Percentiles rank a stretch among this genome's conserved stretches.
These are phyloP conservation scores for Mustelus asterias DNA, from an alignment of 2,113 vertebrate species.

Conservation along the genomic window DNA sequence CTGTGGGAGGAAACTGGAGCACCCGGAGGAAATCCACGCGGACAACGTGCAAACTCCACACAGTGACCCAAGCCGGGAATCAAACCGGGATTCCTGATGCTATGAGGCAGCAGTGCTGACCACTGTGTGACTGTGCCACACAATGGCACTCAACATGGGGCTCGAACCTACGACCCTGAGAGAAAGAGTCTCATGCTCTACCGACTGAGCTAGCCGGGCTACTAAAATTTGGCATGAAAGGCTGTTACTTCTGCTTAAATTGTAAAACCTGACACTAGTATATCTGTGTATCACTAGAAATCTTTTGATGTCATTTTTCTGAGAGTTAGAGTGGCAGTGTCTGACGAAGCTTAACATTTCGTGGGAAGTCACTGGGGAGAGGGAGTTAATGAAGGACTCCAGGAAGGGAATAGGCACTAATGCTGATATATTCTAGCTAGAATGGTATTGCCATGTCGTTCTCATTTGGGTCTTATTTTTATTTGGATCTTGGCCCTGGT, in stretches of 20 bases:
- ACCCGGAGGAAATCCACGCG: too few relatives aligned
- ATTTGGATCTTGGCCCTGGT: not conserved
- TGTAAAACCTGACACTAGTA: not conserved
- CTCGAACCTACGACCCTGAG: not conserved
- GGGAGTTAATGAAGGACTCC: not conserved
- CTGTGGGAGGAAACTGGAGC: too few relatives aligned
- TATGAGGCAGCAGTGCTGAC: too few relatives aligned
- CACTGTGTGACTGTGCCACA: too few relatives aligned
- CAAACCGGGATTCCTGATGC: too few relatives aligned
- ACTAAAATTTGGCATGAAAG: not conserved
- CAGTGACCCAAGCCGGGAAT: too few relatives aligned
- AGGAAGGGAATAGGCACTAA: not conserved
- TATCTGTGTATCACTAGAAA: not conserved
- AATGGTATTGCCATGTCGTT: not conserved
- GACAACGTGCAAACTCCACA: too few relatives aligned
- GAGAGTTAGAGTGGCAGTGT: not conserved
- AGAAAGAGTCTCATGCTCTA: conserved; percentile 39
- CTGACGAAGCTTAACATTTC: not conserved
- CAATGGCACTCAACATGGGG: conserved; percentile 28
- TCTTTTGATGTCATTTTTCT: not conserved
- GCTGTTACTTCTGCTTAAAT: not conserved
- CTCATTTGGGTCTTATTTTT: not conserved
- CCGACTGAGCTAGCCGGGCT: conserved; percentile 43
- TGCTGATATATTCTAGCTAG: not conserved
- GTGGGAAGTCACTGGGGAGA: not conserved